Base-by-base conservation (phyloP, 2,797 vertebrate genomes). In the Galagoides demidoff region DNA sequence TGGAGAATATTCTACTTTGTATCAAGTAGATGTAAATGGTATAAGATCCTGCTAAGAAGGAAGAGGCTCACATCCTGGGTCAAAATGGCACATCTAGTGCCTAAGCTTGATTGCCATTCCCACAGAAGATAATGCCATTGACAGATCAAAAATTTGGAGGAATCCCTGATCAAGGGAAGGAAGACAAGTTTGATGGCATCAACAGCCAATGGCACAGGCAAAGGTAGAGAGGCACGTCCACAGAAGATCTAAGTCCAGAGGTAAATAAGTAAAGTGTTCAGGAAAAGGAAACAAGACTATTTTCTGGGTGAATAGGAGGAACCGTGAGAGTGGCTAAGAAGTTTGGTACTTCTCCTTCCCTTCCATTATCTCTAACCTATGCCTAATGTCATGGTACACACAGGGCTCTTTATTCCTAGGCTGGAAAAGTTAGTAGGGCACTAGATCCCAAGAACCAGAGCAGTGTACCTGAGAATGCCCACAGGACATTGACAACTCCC, bases 261-360 rank as follows among this genome's bases (percentile, higher is more conserved):
- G 6, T 37, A 39, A 14, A 19, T 27, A 77, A 20, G 14, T 3
- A 39, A n/a, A 77, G 19, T 49, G 17, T 66, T 12, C 29, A 66
- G 13, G 12, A 85, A n/a, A 10, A 16, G 14, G n/a, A n/a, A 19
- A 3, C 37, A 19, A 1, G 4, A 5, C 6, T 61, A 37, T 20
- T 77, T 17, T n/a, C 39, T 43, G 39, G 6, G 1, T 1, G 2
- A 43, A n/a, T 1, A 1, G 19, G 43, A 27, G n/a, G 55, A 71
- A 63, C n/a, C 66, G 39, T 1, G n/a, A n/a, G 22, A 87, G 27
- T 14, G 39, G 43, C 31, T 73, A 31, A 70, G 74, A 87, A 52
- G 0, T 49, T 49, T 52, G 14, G 4, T 59, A 59, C 45, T 64
- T 57, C 29, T 14, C 14, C 8, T 34, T 89, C 14, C 19, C 31